Evolutionary conservation across 2,888 invertebrate genomes (phyloP).

Genomic region (Trissolcus japonicus): DNA sequence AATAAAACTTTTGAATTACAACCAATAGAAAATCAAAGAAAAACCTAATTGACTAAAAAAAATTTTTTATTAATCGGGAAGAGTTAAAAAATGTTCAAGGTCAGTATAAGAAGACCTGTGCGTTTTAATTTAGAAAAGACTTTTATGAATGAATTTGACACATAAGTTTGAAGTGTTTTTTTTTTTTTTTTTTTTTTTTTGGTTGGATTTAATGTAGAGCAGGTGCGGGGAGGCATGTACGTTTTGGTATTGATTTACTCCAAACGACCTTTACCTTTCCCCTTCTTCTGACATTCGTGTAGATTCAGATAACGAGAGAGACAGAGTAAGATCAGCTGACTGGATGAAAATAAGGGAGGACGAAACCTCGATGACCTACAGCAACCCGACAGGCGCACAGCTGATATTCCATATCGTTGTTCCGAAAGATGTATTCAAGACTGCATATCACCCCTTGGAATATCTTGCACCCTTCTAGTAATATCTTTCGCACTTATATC

Average conservation of each 20-base stretch:
- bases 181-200: too few relatives aligned
- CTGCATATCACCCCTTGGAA: conserved; percentile 13
- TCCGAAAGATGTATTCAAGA: too few relatives aligned
- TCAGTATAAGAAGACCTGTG: too few relatives aligned
- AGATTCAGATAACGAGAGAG: conserved; percentile 32
- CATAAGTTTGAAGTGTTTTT: too few relatives aligned
- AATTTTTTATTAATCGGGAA: background rate
- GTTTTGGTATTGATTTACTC: conserved; percentile 68
- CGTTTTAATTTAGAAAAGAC: background rate
- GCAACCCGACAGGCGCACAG: conserved; percentile 68
- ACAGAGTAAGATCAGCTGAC: conserved; percentile 49
- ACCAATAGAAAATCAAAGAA: too few relatives aligned
- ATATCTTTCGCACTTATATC: background rate
- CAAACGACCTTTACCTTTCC: conserved; percentile 68
- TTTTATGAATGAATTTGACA: conserved; percentile 8
- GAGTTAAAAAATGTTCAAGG: too few relatives aligned
- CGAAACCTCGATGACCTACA: conserved; percentile 67
- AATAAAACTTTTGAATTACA: too few relatives aligned
- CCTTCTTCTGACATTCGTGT: conserved; percentile 32
- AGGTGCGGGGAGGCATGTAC: conserved; percentile 60
- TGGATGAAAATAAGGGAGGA: conserved; percentile 48
- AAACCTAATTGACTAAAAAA: too few relatives aligned
- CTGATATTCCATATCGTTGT: conserved; percentile 54
- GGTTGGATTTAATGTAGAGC: conserved; percentile 56
- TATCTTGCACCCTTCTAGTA: background rate